These are phyloP conservation scores for Ornithorhynchus anatinus DNA, from an alignment of 2,113 vertebrate species.

Conservation along the genomic window DNA sequence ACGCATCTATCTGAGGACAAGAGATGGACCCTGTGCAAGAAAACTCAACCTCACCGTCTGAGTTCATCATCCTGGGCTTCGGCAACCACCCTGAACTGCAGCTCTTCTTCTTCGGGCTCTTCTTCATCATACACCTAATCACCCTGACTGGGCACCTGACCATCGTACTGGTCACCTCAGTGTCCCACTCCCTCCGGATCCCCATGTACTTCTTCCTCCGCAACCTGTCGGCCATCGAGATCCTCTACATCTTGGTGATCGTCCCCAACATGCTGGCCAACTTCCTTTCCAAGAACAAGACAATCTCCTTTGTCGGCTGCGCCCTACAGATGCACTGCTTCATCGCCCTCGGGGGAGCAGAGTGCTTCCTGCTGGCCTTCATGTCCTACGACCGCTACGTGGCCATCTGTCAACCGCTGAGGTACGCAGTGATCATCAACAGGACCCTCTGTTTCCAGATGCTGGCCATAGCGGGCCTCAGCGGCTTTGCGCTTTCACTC, in stretches of 20 bases:
- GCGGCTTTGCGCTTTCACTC: not conserved
- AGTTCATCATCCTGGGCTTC: constrained; percentile 2
- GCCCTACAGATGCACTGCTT: constrained; percentile 12
- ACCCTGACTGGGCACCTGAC: constrained; percentile 1
- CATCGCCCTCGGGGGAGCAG: not conserved
- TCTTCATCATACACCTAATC: not conserved
- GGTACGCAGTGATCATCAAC: not conserved
- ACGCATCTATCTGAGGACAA: too few species aligned
- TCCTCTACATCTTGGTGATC: not conserved
- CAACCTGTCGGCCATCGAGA: constrained; percentile 2
- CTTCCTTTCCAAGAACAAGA: not conserved
- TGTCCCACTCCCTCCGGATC: not conserved
- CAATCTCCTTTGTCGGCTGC: constrained; percentile 3
- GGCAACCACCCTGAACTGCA: not conserved
- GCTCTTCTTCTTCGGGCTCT: not conserved
- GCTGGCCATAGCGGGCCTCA: not conserved
- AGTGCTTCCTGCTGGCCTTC: not conserved
- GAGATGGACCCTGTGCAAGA: too few species aligned
- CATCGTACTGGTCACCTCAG: not conserved
- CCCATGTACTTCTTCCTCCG: constrained; percentile 16
- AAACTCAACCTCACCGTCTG: too few species aligned
- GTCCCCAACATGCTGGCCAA: not conserved
- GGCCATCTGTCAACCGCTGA: too few species aligned
- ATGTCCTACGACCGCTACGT: constrained; percentile 23
- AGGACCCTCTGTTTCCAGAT: not conserved